Evolutionary conservation across 2,888 invertebrate genomes (phyloP).

Genomic region (Drosophila falleni): DNA sequence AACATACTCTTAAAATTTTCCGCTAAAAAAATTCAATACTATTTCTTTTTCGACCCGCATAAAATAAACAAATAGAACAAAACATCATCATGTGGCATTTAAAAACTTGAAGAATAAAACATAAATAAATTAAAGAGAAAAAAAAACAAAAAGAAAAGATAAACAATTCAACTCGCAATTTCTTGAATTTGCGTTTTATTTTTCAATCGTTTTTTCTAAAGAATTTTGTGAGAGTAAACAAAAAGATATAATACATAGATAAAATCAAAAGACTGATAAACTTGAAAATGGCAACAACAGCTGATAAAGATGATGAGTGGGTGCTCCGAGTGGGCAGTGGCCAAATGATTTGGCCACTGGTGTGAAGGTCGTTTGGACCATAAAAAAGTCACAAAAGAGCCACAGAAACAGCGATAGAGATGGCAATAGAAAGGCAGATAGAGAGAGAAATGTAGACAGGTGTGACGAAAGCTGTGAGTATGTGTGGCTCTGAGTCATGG

Average conservation of each 20-base stretch:
- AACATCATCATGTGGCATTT: conserved; percentile 13
- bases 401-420: background rate
- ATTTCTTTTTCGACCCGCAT: background rate
- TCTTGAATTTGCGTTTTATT: conserved; percentile 24
- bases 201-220: conserved; percentile 20
- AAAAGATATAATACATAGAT: conserved; percentile 18
- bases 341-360: conserved; percentile 25
- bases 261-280: conserved; percentile 40
- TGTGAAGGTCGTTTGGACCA: conserved; percentile 46
- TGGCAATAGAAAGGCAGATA: background rate
- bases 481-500: conserved; percentile 40
- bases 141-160: conserved; percentile 31
- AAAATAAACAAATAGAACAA: conserved; percentile 11
- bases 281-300: conserved; percentile 1
- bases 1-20: background rate
- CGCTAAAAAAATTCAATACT: background rate
- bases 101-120: conserved; percentile 12
- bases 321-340: conserved; percentile 27
- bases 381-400: background rate
- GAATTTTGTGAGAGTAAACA: conserved; percentile 37
- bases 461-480: conserved; percentile 26
- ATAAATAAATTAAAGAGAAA: conserved; percentile 24
- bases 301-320: conserved; percentile 30
- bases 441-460: conserved; percentile 3
- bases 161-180: conserved; percentile 32